Base-by-base conservation (phyloP, 2,113 vertebrate genomes). In the Chitala chitala region DNA sequence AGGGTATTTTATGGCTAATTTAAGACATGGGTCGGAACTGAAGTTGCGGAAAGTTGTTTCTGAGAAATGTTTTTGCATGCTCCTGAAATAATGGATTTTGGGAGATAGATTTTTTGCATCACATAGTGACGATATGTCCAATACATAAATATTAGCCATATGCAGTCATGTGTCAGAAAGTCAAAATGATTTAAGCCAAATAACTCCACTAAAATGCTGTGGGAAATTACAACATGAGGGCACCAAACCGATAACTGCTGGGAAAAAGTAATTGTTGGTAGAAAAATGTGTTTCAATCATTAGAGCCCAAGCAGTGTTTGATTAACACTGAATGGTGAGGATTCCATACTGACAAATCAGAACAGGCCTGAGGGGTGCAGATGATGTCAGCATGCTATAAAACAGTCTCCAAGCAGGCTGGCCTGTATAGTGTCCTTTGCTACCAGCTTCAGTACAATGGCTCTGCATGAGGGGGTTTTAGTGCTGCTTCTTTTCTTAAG, bases 261-360 rank as follows among this genome's bases (percentile, higher is more conserved):
- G 51, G 51, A 54, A 54, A 54, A 54, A 54, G 51, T 54, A 54
- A 54, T 17, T 54, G 51, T 54, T 54, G 51, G 51, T 54, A 54
- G 51, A 17, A 54, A 54, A 17, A 54, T 54, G 51, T 54, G 20
- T 54, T 5, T 54, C 5, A 54, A 17, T 54, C 51, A 17, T 54
- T 54, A 54, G 51, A 17, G 51, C 51, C 51, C 51, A 54, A 54
- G 51, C 51, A 5, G 51, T 17, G 51, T 54, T 54, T 54, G 51
- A 54, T 54, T 54, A 54, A 17, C 51, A 17, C 51, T 54, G 51
- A 6, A 54, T 54, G 51, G 51, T 54, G 51, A 54, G 51, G 51
- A 54, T 54, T 54, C 51, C 51, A 54, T 54, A 54, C 51, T 54
- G 51, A 54, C 51, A 17, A 54, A 54, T 54, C 51, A 54, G 51